A percentile compares a stretch with the other conserved stretches of the same genome.
phyloP scores from a whole-genome alignment of 2,113 vertebrate species.

The Malaclemys terrapin region DNA sequence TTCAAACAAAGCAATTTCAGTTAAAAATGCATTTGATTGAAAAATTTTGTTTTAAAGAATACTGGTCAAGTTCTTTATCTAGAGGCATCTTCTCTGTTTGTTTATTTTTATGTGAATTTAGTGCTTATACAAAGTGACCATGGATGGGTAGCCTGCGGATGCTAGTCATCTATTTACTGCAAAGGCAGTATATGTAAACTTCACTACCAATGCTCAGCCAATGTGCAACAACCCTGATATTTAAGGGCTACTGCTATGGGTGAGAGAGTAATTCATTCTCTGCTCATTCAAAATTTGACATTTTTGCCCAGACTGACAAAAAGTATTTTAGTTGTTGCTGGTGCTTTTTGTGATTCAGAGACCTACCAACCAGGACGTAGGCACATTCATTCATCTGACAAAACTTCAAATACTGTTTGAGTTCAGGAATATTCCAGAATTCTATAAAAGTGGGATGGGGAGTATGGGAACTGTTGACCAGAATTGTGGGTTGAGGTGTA shows the following conservation, averaged over 20 bases:
- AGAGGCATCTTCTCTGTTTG: background rate
- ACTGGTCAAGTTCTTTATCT: background rate
- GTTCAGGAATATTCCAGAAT: constrained; percentile 27
- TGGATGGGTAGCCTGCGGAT: constrained; percentile 3
- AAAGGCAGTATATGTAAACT: constrained; percentile 6
- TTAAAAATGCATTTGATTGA: background rate
- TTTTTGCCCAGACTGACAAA: constrained; percentile 40
- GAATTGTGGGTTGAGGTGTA: background rate
- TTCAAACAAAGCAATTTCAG: background rate
- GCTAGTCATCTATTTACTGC: constrained; percentile 8
- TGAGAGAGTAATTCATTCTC: constrained; percentile 23
- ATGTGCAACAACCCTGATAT: background rate
- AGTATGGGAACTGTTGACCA: background rate
- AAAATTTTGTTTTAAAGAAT: background rate
- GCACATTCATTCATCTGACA: background rate
- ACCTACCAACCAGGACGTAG: constrained; percentile 33
- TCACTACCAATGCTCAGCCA: background rate
- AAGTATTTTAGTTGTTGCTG: constrained; percentile 13
- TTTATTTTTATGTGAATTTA: constrained; percentile 29
- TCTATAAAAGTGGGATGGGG: background rate
- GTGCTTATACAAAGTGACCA: background rate
- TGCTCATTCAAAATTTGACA: background rate
- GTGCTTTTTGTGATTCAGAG: constrained; percentile 20
- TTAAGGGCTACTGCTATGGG: background rate
- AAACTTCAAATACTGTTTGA: background rate